A percentile compares a stretch with the other conserved stretches of the same genome.
Conservation (phyloP, 2,113 vertebrate genomes). For the Spea bombifrons region DNA sequence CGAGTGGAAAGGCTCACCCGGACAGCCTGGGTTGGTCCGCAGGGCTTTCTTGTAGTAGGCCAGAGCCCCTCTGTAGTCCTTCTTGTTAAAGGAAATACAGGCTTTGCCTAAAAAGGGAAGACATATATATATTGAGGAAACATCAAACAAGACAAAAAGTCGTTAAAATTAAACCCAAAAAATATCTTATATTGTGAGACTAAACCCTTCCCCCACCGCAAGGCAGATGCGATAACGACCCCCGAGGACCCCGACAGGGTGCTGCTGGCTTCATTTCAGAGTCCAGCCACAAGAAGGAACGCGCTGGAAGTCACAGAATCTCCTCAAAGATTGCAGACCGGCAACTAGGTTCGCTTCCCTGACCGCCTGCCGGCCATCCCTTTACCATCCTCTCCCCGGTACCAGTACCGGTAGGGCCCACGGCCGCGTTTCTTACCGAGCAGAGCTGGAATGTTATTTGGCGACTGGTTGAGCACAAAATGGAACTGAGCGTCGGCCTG, state of each 20-base stretch:
- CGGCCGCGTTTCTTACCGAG: constrained; percentile 69
- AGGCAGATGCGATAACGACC: too few species aligned
- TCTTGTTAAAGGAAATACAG: constrained; percentile 98
- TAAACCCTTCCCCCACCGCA: too few species aligned
- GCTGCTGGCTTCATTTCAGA: too few species aligned
- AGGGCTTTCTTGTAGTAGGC: constrained; percentile 98
- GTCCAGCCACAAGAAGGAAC: too few species aligned
- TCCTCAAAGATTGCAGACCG: too few species aligned
- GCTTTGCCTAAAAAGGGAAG: constrained; percentile 81
- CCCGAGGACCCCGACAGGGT: too few species aligned
- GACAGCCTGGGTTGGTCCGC: constrained; percentile 94
- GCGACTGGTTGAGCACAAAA: constrained; percentile 97
- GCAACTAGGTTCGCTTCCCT: too few species aligned
- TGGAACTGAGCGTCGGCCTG: constrained; percentile 98
- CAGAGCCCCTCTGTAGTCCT: constrained; percentile 94
- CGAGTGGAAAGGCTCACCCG: constrained; percentile 69
- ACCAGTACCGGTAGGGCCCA: background rate
- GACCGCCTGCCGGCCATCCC: too few species aligned
- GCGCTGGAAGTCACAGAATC: too few species aligned
- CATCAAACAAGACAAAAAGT: background rate
- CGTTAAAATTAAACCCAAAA: too few species aligned
- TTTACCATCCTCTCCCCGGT: too few species aligned
- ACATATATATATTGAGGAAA: background rate
- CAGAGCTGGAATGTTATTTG: constrained; percentile 96
- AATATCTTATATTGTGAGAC: too few species aligned